phyloP scores from a whole-genome alignment of 2,113 vertebrate genomes.

The Theropithecus gelada region DNA sequence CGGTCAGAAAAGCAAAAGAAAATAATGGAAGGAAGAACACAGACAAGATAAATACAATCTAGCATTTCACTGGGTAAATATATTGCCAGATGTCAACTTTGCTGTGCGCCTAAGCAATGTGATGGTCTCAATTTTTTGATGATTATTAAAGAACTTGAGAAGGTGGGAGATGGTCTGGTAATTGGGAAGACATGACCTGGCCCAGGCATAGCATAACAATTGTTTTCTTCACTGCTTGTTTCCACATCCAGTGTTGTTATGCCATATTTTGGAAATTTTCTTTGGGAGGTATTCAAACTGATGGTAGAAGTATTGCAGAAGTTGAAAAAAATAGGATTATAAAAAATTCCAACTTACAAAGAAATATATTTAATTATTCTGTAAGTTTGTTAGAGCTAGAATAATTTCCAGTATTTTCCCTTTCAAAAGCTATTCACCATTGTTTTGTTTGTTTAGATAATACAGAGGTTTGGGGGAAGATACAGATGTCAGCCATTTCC shows the following conservation, averaged over 20 bases:
- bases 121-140: not conserved
- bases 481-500: not conserved
- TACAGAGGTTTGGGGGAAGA: not conserved
- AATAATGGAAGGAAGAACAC: not conserved
- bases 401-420: slow-evolving; percentile 2
- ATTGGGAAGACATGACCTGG: not conserved
- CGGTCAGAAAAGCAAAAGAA: not conserved
- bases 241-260: not conserved
- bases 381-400: not conserved
- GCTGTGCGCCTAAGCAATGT: not conserved
- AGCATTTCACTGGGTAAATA: not conserved
- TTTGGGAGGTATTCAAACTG: not conserved
- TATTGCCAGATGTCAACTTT: not conserved
- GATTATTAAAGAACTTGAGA: not conserved
- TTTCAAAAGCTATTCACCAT: not conserved
- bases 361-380: slow-evolving; percentile 17
- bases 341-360: not conserved
- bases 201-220: not conserved
- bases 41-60: not conserved
- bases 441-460: slow-evolving; percentile 19
- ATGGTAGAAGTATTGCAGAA: not conserved
- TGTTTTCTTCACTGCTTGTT: slow-evolving; percentile 12
- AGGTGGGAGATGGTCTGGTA: not conserved
- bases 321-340: not conserved
- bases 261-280: not conserved